A percentile compares a stretch with the other conserved stretches of the same genome.
These are phyloP conservation scores for Leptogaster cylindrica DNA, from an alignment of 2,888 invertebrate genomes.

Conservation along the genomic window DNA sequence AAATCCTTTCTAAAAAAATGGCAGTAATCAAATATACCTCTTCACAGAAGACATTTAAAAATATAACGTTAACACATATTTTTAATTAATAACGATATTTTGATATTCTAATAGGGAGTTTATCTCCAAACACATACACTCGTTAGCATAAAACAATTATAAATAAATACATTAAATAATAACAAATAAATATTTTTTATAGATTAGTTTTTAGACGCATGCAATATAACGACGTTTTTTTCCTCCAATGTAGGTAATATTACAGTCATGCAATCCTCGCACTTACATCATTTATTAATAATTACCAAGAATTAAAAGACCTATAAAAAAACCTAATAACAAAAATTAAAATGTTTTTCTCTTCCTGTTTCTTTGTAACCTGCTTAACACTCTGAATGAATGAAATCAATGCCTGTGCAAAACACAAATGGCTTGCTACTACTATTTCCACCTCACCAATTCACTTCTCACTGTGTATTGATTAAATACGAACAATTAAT, in stretches of 20 bases:
- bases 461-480: slow-evolving; percentile 14
- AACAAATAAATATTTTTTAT: too few species aligned
- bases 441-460: slow-evolving; percentile 24
- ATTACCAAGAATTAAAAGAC: not conserved
- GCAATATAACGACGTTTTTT: not conserved
- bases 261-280: too few species aligned
- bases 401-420: not conserved
- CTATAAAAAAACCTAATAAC: not conserved
- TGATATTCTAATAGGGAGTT: too few species aligned
- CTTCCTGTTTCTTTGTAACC: not conserved
- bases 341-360: slow-evolving; percentile 13
- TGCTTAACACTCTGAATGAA: slow-evolving; percentile 35
- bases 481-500: not conserved
- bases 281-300: not conserved
- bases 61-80: too few species aligned
- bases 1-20: too few species aligned
- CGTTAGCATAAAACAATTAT: too few species aligned
- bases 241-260: too few species aligned
- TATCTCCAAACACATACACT: too few species aligned
- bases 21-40: too few species aligned
- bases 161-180: too few species aligned
- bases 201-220: slow-evolving; percentile 27
- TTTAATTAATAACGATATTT: too few species aligned
- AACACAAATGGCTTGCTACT: slow-evolving; percentile 29
- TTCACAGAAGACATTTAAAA: too few species aligned